Evolutionary conservation across 2,888 invertebrate species (phyloP), one percentile per base, ranked within the genome.

Genomic region (Gisinianus flammeolus): DNA sequence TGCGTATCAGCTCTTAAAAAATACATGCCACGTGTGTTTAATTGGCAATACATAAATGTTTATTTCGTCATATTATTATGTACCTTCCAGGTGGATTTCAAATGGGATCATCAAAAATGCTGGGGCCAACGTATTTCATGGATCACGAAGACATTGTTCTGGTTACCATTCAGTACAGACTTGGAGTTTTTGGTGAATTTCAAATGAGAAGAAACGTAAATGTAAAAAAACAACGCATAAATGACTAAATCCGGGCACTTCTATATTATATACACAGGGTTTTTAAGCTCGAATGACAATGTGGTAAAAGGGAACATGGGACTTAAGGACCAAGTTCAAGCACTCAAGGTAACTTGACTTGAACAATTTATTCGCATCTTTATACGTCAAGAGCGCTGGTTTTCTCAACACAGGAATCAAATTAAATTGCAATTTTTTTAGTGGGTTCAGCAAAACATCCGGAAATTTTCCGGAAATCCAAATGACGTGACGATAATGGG

Each of bases 231-330:
- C 12, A 1, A 62, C 22, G 26, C 19, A 12, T 58, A 62, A 26
- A 62, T 62, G 16, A n/a, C 22, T 1, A 62, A 16, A 10, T 16
- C 12, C 62, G 10, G 10, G 22, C 62, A 24, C 8, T 5, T 66
- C 6, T 66, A 64, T 28, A 64, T 64, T 24, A 28, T 19, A 31
- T 16, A 2, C 6, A 33, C 67, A 67, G 67, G 67, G 1, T 67
- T 67, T 33, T 31, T 67, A 12, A 31, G 19, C 4, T n/a, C 31
- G 3, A 67, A 67, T 8, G 67, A 67, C 22, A 33, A 16, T 16
- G 22, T n/a, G 5, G 19, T 67, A 2, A 67, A 33, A 33, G 67
- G 67, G 3, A 67, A 67, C 33, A 67, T 67, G 67, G 67, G 67
- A 31, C 12, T 67, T 12, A 67, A n/a, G n/a, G n/a, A n/a, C n/a